phyloP scores from a whole-genome alignment of 2,113 vertebrate species.

The Lagopus muta region DNA sequence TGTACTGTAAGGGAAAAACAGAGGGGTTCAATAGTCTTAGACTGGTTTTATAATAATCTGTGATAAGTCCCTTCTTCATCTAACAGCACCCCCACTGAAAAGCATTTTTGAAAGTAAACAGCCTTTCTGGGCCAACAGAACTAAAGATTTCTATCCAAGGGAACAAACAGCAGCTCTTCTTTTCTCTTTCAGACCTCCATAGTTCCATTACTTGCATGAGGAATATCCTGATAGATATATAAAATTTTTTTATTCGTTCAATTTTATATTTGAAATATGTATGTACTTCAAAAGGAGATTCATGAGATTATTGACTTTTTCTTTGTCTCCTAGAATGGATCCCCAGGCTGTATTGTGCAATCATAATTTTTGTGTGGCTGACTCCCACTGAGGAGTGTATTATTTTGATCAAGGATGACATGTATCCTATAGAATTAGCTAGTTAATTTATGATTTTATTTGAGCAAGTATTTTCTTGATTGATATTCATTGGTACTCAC shows the following conservation, averaged over 20 bases:
- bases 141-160: background rate
- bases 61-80: background rate
- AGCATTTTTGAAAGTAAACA: background rate
- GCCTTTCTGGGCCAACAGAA: background rate
- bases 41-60: background rate
- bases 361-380: background rate
- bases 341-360: background rate
- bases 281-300: background rate
- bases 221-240: background rate
- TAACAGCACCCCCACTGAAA: background rate
- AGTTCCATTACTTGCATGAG: background rate
- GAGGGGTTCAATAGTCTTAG: background rate
- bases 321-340: background rate
- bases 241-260: background rate
- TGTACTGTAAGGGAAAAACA: background rate
- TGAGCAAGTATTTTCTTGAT: background rate
- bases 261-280: background rate
- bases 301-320: background rate
- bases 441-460: background rate
- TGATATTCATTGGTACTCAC: background rate
- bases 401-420: background rate
- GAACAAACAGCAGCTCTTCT: background rate
- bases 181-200: background rate
- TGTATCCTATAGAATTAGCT: background rate
- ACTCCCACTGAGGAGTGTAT: background rate